Percentiles rank a stretch among this genome's conserved stretches.
Evolutionary conservation across 1,140 invertebrate species (phyloP).

Genomic region (Atta colombica): DNA sequence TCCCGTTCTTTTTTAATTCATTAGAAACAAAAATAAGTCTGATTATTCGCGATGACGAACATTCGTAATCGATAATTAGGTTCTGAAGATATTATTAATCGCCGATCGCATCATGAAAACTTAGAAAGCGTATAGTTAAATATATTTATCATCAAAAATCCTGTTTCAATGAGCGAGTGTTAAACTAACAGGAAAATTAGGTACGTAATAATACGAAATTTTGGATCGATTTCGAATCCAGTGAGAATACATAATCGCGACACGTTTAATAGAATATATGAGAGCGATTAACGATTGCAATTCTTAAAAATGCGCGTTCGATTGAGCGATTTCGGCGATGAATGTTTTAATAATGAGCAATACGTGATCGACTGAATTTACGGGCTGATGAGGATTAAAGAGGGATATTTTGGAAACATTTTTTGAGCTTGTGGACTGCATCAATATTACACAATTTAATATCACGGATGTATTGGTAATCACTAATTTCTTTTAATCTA

Average conservation of each 20-base stretch:
- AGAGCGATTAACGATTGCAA: conserved; percentile 7
- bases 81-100: conserved; percentile 24
- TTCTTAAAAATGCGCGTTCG: conserved; percentile 28
- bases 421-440: conserved; percentile 32
- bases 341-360: conserved; percentile 44
- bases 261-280: conserved; percentile 13
- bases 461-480: conserved; percentile 1
- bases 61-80: conserved; percentile 44
- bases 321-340: conserved; percentile 27
- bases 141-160: conserved; percentile 27
- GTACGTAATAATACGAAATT: conserved; percentile 21
- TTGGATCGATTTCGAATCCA: conserved; percentile 18
- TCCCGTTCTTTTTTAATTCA: conserved; percentile 73
- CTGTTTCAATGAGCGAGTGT: conserved; percentile 18
- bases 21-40: conserved; percentile 70
- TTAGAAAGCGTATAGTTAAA: conserved; percentile 43
- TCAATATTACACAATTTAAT: conserved; percentile 25
- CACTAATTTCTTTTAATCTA: not conserved
- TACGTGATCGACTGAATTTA: conserved; percentile 56
- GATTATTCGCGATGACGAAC: conserved; percentile 48
- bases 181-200: not conserved
- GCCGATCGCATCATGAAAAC: conserved; percentile 14
- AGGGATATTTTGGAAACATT: conserved; percentile 67
- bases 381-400: not conserved
- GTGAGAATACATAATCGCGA: conserved; percentile 27